Base-by-base conservation (phyloP, 64 coral and sea anemone genomes). In the Porites lutea region DNA sequence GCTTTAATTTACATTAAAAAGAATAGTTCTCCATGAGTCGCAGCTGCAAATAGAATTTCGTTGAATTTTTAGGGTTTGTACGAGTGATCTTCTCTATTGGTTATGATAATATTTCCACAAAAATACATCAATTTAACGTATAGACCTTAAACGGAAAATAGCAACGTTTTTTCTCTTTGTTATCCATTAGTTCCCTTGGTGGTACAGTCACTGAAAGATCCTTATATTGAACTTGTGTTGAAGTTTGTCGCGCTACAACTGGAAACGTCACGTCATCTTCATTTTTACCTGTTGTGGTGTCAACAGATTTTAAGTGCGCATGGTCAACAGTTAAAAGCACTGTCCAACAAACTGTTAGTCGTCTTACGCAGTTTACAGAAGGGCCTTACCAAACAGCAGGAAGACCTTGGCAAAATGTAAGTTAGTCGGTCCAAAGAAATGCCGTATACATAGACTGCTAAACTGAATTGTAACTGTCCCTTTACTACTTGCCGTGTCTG, bases 271-370 rank as follows among this genome's bases (percentile, higher is more conserved):
- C 78, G 83, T 77, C 97, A 99, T 72, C 52, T 99, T 8, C 86
- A 94, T 18, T 99, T 99, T 74, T 99, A 99, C 70, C 70, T 99
- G 10, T 52, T 96, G 21, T 99, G 97, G 97, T 99, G 94, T 19
- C 83, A 91, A 53, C 87, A 99, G 51, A 68, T 96, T 15, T 93
- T 99, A 62, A 94, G 91, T 66, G 77, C 88, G 13, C 97, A 99
- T 48, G 94, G 97, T 6, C 69, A 90, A 8, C 74, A 67, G 52
- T 69, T 99, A 19, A 99, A 99, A 65, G 66, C 83, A 37, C 69
- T 89, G 19, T 90, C 92, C 20, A 86, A 78, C 15, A 59, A 59
- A 23, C 54, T 94, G 13, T 96, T 94, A 88, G 91, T 93, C 61
- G 73, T 99, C 13, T 86, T 99, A 9, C 85, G 94, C 70, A 92